These are phyloP conservation scores for Perodicticus potto DNA, from an alignment of 2,797 vertebrate genomes.

Conservation along the genomic window DNA sequence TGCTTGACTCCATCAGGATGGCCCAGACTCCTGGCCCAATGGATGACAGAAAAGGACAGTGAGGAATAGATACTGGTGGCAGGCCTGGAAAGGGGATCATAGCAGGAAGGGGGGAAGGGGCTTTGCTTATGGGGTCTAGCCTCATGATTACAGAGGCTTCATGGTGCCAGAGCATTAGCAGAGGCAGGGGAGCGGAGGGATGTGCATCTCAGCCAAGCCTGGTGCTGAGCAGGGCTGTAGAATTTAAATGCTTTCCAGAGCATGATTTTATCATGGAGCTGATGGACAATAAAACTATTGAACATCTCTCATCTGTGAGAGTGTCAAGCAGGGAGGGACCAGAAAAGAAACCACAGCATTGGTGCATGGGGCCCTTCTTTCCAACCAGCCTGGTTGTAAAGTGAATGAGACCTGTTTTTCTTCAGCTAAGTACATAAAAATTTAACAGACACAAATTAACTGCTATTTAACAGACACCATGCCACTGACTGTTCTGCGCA, in stretches of 20 bases:
- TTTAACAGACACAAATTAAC: not conserved
- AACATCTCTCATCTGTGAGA: not conserved
- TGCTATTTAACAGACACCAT: no score
- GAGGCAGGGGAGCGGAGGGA: no score
- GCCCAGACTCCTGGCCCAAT: not conserved
- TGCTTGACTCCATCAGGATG: rapidly evolving
- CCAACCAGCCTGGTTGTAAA: not conserved
- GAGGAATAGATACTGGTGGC: not conserved
- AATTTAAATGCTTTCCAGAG: not conserved
- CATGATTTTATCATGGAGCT: not conserved
- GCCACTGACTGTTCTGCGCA: not conserved
- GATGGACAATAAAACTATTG: not conserved
- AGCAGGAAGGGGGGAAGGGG: no score
- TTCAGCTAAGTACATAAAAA: not conserved
- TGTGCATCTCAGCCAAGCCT: not conserved
- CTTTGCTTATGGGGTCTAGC: not conserved
- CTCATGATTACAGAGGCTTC: not conserved
- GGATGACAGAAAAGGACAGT: not conserved
- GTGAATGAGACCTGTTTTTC: not conserved
- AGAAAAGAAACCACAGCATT: no score
- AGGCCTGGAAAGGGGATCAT: not conserved
- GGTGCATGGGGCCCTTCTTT: rapidly evolving
- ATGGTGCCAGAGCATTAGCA: no score
- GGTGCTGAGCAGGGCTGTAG: not conserved
- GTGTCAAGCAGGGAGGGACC: not conserved